Evolutionary conservation across 2,113 vertebrate species (phyloP).

Genomic region (Psittacara wagleri): DNA sequence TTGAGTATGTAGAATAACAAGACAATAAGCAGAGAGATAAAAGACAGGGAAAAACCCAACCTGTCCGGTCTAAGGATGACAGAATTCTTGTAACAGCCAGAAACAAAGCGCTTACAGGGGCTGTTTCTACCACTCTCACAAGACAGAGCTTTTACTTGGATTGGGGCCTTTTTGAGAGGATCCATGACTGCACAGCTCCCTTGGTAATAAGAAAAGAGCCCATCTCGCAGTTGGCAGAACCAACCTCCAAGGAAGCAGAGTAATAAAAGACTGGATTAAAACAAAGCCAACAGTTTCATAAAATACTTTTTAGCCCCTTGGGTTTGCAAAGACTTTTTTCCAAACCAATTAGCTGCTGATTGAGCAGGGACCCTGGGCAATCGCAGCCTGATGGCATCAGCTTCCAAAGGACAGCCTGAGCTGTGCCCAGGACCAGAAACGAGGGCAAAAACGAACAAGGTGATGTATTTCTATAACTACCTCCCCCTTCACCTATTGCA

Average conservation of each 20-base stretch:
- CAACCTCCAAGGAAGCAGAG: background rate
- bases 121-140: fast-evolving
- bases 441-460: background rate
- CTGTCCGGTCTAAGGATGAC: background rate
- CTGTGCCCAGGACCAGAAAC: background rate
- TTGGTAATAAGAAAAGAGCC: background rate
- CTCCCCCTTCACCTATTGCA: background rate
- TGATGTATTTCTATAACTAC: background rate
- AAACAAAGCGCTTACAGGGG: background rate
- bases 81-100: background rate
- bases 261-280: background rate
- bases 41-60: background rate
- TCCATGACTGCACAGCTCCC: background rate
- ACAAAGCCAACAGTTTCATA: background rate
- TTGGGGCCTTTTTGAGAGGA: background rate
- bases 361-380: background rate
- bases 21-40: background rate
- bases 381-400: fast-evolving
- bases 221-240: background rate
- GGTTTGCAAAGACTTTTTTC: background rate
- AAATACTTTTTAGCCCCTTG: background rate
- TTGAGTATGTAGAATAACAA: background rate
- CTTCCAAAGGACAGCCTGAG: background rate
- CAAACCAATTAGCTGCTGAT: background rate
- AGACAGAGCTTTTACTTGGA: background rate